Conservation (phyloP, 1,140 invertebrate species). For the Belonocnema kinseyi region DNA sequence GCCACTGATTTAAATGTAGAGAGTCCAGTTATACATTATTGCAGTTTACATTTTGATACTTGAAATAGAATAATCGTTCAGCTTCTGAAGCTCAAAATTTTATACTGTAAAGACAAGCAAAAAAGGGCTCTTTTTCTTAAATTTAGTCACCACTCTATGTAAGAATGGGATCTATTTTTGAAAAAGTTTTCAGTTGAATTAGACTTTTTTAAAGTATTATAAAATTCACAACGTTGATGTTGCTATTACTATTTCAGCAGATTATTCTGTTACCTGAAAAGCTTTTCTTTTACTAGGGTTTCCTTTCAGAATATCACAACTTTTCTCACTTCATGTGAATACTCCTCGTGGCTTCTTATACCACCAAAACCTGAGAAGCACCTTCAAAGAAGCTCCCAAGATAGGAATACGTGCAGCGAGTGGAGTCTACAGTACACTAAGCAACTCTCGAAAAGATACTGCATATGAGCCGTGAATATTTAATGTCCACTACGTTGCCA, state of each 20-base stretch:
- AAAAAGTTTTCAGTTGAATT: too few relatives aligned
- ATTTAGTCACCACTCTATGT: too few relatives aligned
- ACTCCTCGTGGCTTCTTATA: conserved; percentile 34
- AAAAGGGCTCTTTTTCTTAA: not conserved
- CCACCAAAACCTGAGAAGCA: conserved; percentile 38
- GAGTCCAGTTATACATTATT: too few relatives aligned
- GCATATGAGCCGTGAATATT: conserved; percentile 64
- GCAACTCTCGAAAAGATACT: conserved; percentile 53
- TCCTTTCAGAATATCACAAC: not conserved
- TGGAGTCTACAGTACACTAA: conserved; percentile 26
- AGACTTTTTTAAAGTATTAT: too few relatives aligned
- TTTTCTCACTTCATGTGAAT: conserved; percentile 27
- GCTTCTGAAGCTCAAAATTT: too few relatives aligned
- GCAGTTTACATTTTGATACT: too few relatives aligned
- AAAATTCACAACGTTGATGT: too few relatives aligned
- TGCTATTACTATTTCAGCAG: not conserved
- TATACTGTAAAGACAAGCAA: not conserved
- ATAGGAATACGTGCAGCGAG: conserved; percentile 30
- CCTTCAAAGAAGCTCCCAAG: conserved; percentile 20
- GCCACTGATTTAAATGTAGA: too few relatives aligned
- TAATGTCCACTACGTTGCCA: conserved; percentile 48
- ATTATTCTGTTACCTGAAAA: conserved; percentile 17
- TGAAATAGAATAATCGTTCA: too few relatives aligned
- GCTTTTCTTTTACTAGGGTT: not conserved
- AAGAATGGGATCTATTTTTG: too few relatives aligned